phyloP scores from a whole-genome alignment of 2,888 invertebrate species.

The Harpalus rufipes region DNA sequence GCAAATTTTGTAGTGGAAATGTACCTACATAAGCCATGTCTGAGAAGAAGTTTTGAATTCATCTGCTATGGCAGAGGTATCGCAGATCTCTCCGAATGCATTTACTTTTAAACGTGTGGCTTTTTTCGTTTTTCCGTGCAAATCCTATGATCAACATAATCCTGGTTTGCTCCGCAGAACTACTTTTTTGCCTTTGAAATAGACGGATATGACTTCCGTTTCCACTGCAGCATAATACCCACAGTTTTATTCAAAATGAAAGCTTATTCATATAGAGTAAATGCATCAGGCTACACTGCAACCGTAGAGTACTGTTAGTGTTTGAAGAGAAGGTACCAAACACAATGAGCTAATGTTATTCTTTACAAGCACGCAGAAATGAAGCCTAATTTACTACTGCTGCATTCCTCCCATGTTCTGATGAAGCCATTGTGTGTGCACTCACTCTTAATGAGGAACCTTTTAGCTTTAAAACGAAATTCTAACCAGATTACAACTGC shows the following conservation, averaged over 20 bases:
- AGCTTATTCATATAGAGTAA: conserved; percentile 53
- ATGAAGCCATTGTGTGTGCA: conserved; percentile 22
- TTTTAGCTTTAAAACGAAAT: conserved; percentile 19
- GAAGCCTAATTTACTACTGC: conserved; percentile 25
- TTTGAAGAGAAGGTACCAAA: conserved; percentile 31
- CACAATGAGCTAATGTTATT: conserved; percentile 40
- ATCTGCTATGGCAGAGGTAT: conserved; percentile 9
- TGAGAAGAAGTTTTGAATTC: conserved; percentile 33
- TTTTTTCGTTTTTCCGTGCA: conserved; percentile 58
- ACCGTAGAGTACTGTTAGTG: background rate
- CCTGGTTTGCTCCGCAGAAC: conserved; percentile 60
- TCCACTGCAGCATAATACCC: conserved; percentile 53
- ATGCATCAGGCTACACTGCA: conserved; percentile 34
- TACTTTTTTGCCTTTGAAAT: conserved; percentile 58
- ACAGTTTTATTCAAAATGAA: conserved; percentile 61
- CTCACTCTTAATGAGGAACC: conserved; percentile 14
- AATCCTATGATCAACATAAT: conserved; percentile 66
- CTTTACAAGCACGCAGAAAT: conserved; percentile 28
- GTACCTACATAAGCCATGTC: background rate
- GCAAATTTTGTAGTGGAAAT: background rate
- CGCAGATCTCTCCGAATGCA: conserved; percentile 54
- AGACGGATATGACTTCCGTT: conserved; percentile 58
- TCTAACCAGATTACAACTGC: background rate
- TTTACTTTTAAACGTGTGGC: conserved; percentile 61
- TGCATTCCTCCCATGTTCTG: conserved; percentile 15